Base-by-base conservation (phyloP, 2,888 invertebrate species). In the Helleia helle region DNA sequence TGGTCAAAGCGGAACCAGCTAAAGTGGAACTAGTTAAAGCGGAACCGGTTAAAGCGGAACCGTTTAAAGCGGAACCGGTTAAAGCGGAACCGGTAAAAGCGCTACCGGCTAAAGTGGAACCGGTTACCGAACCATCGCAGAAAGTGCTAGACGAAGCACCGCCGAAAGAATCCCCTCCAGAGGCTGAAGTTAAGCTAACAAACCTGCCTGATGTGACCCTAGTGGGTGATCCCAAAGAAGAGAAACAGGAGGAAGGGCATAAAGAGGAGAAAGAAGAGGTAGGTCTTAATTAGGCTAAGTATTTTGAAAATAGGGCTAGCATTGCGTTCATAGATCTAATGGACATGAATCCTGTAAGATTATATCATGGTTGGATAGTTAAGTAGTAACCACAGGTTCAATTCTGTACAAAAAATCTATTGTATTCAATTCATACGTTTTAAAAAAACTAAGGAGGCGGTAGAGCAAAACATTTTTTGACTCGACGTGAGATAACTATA, bases 161-260 rank as follows among this genome's bases (percentile, higher is more conserved):
- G 2, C 47, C 43, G 7, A n/a, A 41, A 38, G 1, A 36, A 31
- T 2, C 30, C 40, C 28, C 45, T 41, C 27, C 34, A 36, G 5
- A 40, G 15, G 14, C 13, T 5, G 50, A 58, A 28, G 46, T 36
- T 7, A 54, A 53, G 12, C 49, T 46, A 9, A 48, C 51, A 0
- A 80, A 73, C 36, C 47, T 83, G 38, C 81, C 81, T 0, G 83
- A 81, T 45, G 84, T 79, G 5, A 75, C 76, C 1, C 47, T 73
- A 0, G 81, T 80, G 0, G 71, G 75, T 0, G 75, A 71, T 2
- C 52, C 59, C 0, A 71, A 68, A 12, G 77, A 75, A 17, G 69
- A 71, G 4, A 70, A 60, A 11, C 65, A 71, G 49, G 76, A 73
- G 59, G 30, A 38, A 4, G 44, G 42, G 4, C 34, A 9, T 2